Evolutionary conservation across 2,888 invertebrate genomes (phyloP), one percentile per base, ranked within the genome.

Genomic region (Latrodectus hesperus): DNA sequence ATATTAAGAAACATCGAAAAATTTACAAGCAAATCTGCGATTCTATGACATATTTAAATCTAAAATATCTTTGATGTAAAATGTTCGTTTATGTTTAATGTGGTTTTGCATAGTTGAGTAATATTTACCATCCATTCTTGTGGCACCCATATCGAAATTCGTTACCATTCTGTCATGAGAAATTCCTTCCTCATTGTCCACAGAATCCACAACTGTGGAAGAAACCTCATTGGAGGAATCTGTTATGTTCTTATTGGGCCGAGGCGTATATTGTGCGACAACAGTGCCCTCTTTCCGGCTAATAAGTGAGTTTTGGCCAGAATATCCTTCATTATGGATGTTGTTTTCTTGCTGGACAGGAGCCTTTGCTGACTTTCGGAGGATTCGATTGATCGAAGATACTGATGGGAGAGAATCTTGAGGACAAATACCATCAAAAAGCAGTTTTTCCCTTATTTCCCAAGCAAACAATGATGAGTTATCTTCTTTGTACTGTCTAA

Each of bases 321-420:
- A 38, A 38, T 38, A 38, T 38, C 5, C 38, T 38, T 38, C 38
- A 38, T 38, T 38, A 4, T 38, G 38, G 38, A 6, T 38, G 38
- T 38, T 38, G 38, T 38, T 38, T 4, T 38, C 38, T 38, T 38
- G 38, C 4, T 38, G 38, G 38, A 60, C n/a, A 6, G 60, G 60
- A 6, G 60, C n/a, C 60, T 26, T 68, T 10, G 68, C 49, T 4
- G 84, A 73, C 16, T 80, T 90, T 38, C 91, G 85, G 10, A 91
- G 72, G 16, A 91, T 91, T 12, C 91, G 89, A 87, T 91, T 91
- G 88, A 91, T 91, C 68, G 90, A 90, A n/a, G 90, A 90, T 16
- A 91, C 90, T 49, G 90, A 91, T 22, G 91, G 91, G 17, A 91
- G 70, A 0, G 90, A 90, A 51, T 91, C 91, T 14, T 89, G 71